phyloP scores from a whole-genome alignment of 2,888 invertebrate genomes.

The Carterocephalus palaemon region DNA sequence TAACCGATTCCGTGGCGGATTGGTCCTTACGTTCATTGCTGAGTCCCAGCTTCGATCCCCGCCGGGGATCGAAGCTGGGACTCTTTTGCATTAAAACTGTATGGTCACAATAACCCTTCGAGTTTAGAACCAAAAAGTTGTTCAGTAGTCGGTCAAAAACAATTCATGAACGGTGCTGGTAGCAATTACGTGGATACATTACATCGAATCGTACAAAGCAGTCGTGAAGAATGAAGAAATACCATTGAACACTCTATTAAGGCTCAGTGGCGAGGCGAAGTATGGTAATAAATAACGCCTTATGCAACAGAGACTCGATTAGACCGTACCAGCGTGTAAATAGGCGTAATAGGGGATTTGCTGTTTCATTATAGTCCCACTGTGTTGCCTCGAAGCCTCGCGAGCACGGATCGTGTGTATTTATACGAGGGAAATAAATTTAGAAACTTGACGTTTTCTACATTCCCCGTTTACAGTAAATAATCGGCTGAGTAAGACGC shows the following conservation, averaged over 20 bases:
- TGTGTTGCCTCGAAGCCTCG: slow-evolving; percentile 10
- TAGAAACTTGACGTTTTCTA: slow-evolving; percentile 18
- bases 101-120: no score
- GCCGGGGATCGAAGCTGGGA: no score
- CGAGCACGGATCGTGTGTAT: slow-evolving; percentile 10
- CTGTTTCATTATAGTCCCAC: slow-evolving; percentile 16
- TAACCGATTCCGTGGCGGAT: no score
- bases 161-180: no score
- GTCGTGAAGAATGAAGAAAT: slow-evolving; percentile 9
- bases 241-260: slow-evolving; percentile 15
- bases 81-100: no score
- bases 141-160: no score
- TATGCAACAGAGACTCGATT: slow-evolving; percentile 19
- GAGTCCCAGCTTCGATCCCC: no score
- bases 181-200: no score
- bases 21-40: no score
- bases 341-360: slow-evolving; percentile 20
- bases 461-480: slow-evolving; percentile 10
- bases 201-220: background rate
- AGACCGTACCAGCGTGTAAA: slow-evolving; percentile 19
- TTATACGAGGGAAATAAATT: slow-evolving; percentile 20
- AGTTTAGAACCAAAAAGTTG: no score
- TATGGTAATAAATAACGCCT: slow-evolving; percentile 17
- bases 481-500: slow-evolving; percentile 7
- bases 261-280: slow-evolving; percentile 6